A percentile compares a stretch with the other conserved stretches of the same genome.
Evolutionary conservation across 2,113 vertebrate species (phyloP).

Genomic region (Edolisoma coerulescens): DNA sequence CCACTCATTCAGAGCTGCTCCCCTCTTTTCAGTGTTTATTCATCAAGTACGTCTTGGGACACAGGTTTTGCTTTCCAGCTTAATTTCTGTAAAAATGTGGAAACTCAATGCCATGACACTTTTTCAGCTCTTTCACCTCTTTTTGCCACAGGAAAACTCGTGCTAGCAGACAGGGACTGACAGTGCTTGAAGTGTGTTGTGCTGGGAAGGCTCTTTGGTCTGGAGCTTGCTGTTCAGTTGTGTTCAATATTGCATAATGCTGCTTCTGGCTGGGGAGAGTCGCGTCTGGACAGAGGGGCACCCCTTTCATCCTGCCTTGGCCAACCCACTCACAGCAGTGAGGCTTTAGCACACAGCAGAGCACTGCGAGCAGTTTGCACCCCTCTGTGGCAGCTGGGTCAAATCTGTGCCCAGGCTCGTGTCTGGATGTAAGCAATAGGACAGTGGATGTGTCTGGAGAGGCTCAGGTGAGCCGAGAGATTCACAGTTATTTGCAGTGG

Average conservation of each 20-base stretch:
- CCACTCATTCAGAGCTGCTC: neutral
- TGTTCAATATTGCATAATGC: neutral
- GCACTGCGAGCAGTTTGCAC: neutral
- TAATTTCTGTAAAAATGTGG: neutral
- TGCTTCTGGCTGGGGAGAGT: neutral
- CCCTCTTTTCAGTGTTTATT: neutral
- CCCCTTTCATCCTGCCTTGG: neutral
- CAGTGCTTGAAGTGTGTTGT: neutral
- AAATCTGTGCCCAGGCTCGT: neutral
- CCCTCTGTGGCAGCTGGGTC: neutral
- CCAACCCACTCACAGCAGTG: neutral
- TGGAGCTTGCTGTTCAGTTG: neutral
- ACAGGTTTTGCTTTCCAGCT: neutral
- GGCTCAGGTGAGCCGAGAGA: neutral
- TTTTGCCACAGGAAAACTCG: neutral
- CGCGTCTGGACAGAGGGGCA: neutral
- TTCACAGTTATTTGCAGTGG: neutral
- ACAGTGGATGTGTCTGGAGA: neutral
- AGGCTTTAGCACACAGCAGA: neutral
- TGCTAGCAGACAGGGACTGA: neutral
- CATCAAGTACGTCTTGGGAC: neutral
- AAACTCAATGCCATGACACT: neutral
- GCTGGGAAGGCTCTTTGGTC: neutral
- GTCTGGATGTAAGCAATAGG: neutral
- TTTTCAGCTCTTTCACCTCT: neutral